A percentile compares a stretch with the other conserved stretches of the same genome.
Conservation (phyloP, 1,140 invertebrate genomes). For the Drosophila truncata region DNA sequence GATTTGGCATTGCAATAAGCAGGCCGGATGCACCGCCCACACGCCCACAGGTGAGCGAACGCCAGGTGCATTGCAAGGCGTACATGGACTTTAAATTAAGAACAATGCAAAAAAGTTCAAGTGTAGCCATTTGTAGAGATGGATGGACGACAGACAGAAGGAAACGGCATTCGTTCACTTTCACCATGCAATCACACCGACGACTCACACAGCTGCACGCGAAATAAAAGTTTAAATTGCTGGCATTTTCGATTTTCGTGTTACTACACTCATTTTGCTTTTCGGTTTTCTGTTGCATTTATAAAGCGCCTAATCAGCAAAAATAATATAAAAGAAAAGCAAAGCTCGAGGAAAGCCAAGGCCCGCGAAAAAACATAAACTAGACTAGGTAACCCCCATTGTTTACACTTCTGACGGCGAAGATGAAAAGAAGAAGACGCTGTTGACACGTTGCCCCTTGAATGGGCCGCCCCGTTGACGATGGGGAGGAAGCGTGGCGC, state of each 20-base stretch:
- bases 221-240: constrained; percentile 67
- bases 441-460: constrained; percentile 78
- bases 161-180: constrained; percentile 64
- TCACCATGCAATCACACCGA: constrained; percentile 64
- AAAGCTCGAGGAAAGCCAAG: constrained; percentile 7
- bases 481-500: constrained; percentile 18
- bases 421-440: constrained; percentile 43
- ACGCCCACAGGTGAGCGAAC: constrained; percentile 28
- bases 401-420: constrained; percentile 70
- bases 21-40: constrained; percentile 24
- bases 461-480: constrained; percentile 52
- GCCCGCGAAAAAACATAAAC: constrained; percentile 46
- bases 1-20: constrained; percentile 33
- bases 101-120: constrained; percentile 36
- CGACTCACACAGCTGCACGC: constrained; percentile 24
- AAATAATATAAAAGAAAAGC: constrained; percentile 8
- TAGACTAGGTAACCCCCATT: constrained; percentile 54
- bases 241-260: constrained; percentile 63
- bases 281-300: constrained; percentile 58
- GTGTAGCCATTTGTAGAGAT: constrained; percentile 11
- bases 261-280: constrained; percentile 39
- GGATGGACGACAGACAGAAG: constrained; percentile 35
- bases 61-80: constrained; percentile 11
- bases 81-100: constrained; percentile 7
- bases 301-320: constrained; percentile 59